Conservation (phyloP, 2,797 vertebrate species). For the Leptatherina wallacei region DNA sequence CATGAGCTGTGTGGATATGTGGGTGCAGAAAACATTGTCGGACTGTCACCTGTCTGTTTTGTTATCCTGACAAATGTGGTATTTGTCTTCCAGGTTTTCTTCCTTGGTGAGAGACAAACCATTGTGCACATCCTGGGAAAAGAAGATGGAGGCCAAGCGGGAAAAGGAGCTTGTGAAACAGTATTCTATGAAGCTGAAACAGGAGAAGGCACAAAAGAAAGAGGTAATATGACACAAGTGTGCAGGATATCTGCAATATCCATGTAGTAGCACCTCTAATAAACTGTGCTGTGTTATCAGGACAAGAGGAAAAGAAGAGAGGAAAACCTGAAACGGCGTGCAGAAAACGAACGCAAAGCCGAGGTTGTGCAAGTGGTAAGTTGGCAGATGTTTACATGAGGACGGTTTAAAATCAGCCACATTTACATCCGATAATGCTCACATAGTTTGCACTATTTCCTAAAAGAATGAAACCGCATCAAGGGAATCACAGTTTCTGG, state of each 20-base stretch:
- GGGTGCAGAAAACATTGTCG: neutral
- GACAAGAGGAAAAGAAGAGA: conserved; percentile 89
- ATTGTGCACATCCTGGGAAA: conserved; percentile 88
- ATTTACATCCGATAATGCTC: no score
- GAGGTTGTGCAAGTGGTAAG: conserved; percentile 97
- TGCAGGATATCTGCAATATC: neutral
- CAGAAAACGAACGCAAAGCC: conserved; percentile 90
- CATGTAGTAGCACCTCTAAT: neutral
- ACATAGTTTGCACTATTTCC: neutral
- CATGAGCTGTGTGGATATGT: neutral
- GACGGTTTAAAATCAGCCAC: neutral
- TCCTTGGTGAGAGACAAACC: conserved; percentile 90
- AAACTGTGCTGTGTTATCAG: conserved; percentile 63
- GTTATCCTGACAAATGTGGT: neutral
- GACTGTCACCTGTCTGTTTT: neutral
- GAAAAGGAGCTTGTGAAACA: conserved; percentile 86
- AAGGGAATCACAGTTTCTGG: neutral
- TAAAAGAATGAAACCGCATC: no score
- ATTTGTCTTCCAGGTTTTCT: conserved; percentile 86
- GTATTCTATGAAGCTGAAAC: conserved; percentile 85
- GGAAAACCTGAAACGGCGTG: conserved; percentile 88
- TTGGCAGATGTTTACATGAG: neutral
- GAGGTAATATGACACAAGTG: conserved; percentile 77
- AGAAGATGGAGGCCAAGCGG: conserved; percentile 89
- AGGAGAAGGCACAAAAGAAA: conserved; percentile 83